These are phyloP conservation scores for Nyctibius grandis DNA, from an alignment of 2,797 vertebrate species.

Conservation along the genomic window DNA sequence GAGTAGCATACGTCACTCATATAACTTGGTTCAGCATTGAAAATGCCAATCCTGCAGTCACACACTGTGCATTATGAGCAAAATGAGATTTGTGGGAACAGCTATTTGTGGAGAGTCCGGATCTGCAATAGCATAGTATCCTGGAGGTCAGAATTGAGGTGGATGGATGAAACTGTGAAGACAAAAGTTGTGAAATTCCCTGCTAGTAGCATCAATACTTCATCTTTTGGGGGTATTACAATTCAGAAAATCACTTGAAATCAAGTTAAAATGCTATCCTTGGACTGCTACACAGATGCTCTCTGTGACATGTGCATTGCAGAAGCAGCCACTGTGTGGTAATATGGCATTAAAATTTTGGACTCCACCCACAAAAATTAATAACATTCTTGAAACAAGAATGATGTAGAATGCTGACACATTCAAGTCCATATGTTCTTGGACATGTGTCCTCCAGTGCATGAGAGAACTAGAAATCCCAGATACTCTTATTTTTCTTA, in stretches of 20 bases:
- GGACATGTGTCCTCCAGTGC: neutral
- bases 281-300: neutral
- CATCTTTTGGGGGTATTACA: neutral
- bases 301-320: neutral
- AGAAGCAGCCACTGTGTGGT: constrained; percentile 9
- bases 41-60: neutral
- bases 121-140: neutral
- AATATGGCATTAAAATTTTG: constrained; percentile 23
- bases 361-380: constrained; percentile 38
- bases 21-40: neutral
- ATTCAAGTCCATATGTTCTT: constrained; percentile 32
- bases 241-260: neutral
- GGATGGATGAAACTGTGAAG: neutral
- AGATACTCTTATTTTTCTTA: neutral
- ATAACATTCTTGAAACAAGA: neutral
- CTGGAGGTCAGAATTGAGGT: neutral
- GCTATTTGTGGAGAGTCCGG: neutral
- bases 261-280: neutral
- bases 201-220: neutral
- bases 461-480: constrained; percentile 5
- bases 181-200: neutral
- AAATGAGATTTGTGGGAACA: neutral
- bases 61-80: neutral
- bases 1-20: neutral
- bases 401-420: constrained; percentile 23